Conservation (phyloP, 2,888 invertebrate genomes). For the Eledona agricola region DNA sequence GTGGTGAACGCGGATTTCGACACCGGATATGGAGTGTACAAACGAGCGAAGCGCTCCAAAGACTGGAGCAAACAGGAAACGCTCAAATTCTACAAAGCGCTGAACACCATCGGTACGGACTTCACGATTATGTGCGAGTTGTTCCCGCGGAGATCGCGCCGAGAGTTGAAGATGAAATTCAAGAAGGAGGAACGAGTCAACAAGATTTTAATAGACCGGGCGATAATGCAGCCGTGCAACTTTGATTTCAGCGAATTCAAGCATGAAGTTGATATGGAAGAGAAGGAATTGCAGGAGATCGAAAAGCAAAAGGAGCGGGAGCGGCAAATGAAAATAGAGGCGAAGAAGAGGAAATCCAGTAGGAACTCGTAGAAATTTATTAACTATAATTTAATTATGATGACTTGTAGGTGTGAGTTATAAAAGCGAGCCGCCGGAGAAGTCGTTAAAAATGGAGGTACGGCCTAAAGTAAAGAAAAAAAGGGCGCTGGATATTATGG, state of each 20-base stretch:
- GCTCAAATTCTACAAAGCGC: conserved; percentile 88
- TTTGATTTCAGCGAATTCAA: conserved; percentile 74
- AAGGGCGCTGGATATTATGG: conserved; percentile 41
- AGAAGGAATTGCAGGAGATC: conserved; percentile 58
- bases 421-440: conserved; percentile 12
- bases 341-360: conserved; percentile 30
- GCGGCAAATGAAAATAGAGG: conserved; percentile 43
- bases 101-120: conserved; percentile 91
- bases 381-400: too few relatives aligned
- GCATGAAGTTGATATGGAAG: conserved; percentile 66
- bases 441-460: conserved; percentile 29
- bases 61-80: conserved; percentile 85
- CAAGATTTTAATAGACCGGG: conserved; percentile 77
- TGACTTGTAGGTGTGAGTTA: background rate
- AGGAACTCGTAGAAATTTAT: conserved; percentile 5
- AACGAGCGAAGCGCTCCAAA: conserved; percentile 72
- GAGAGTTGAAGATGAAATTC: conserved; percentile 90
- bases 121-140: conserved; percentile 87
- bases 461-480: conserved; percentile 29
- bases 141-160: conserved; percentile 79
- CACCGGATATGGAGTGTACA: conserved; percentile 70
- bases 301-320: conserved; percentile 44
- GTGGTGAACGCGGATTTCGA: conserved; percentile 71
- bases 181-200: conserved; percentile 89
- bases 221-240: conserved; percentile 72